phyloP scores from a whole-genome alignment of 2,888 invertebrate genomes.

The Thysanoteuthis rhombus region DNA sequence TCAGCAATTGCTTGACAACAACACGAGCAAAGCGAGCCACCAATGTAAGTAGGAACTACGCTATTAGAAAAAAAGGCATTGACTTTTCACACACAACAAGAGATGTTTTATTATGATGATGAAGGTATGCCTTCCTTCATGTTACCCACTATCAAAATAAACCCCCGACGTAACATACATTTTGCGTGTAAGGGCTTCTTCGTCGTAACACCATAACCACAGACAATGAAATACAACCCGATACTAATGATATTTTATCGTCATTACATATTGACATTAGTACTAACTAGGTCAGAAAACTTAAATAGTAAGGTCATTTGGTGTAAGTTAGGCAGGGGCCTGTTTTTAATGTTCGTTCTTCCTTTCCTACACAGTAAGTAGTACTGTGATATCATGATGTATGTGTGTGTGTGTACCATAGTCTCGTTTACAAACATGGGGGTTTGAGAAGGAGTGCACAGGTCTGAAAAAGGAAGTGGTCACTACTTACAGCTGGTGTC shows the following conservation, averaged over 20 bases:
- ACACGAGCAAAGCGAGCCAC: background rate
- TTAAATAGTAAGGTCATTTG: conserved; percentile 31
- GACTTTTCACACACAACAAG: background rate
- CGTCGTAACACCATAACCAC: background rate
- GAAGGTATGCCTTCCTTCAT: background rate
- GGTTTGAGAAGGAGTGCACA: conserved; percentile 1
- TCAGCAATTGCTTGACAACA: background rate
- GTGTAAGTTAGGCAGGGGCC: conserved; percentile 24
- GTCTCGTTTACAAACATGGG: background rate
- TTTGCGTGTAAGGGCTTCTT: background rate
- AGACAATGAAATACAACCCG: background rate
- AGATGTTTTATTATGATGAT: background rate
- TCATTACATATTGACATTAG: background rate
- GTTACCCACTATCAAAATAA: background rate
- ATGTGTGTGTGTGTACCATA: background rate
- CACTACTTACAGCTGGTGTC: conserved; percentile 30
- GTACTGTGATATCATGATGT: background rate
- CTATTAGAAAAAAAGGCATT: background rate
- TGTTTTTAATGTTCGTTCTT: background rate
- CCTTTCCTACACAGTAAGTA: background rate
- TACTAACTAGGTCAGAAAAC: conserved; percentile 16
- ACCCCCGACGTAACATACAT: background rate
- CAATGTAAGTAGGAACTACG: background rate
- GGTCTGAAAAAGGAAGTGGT: conserved; percentile 27
- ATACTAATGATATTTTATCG: background rate